Base-by-base conservation (phyloP, 2,797 vertebrate genomes). In the Sebastes kiyomatsui region DNA sequence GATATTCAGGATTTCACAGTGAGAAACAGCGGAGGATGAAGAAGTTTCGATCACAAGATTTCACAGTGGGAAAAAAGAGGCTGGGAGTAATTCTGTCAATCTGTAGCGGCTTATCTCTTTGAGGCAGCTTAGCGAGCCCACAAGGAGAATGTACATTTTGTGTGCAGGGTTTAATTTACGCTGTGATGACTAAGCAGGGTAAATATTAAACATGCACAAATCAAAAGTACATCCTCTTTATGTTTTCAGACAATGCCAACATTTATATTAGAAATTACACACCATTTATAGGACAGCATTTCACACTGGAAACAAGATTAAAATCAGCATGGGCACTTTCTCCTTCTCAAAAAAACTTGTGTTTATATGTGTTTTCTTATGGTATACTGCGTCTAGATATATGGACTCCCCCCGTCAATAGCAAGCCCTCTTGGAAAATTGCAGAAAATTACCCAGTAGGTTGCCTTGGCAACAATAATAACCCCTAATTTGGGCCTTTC, bases 401-500 rank as follows among this genome's bases (percentile, higher is more conserved):
- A 78, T 64, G 79, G 81, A 86, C 88, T 87, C 85, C 72, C 66
- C 66, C 84, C 70, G 64, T 94, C 91, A 84, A 88, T 79, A 90
- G 87, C 88, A 81, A 88, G 69, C 75, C 86, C 89, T 77, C 86
- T 77, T 10, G 69, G 85, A 91, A 94, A 95, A 96, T 95, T 89
- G 91, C 87, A 92, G 90, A 91, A 96, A 95, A 95, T 95, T 94
- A 93, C 90, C 92, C 88, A 16, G 61, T 68, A 27, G 88, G 95
- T 96, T 96, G 90, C 94, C 95, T 84, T 84, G 95, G 94, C 91
- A 96, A 96, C 96, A 93, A 90, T 92, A 88, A 94, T 86, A 95
- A 89, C 95, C 94, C 89, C 85, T 93, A 93, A 96, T 96, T 96
- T 94, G 79, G 77, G 82, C 64, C 87, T 91, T 92, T 95, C 86